Conservation (phyloP, 2,113 vertebrate species). For the Labeo catla region DNA sequence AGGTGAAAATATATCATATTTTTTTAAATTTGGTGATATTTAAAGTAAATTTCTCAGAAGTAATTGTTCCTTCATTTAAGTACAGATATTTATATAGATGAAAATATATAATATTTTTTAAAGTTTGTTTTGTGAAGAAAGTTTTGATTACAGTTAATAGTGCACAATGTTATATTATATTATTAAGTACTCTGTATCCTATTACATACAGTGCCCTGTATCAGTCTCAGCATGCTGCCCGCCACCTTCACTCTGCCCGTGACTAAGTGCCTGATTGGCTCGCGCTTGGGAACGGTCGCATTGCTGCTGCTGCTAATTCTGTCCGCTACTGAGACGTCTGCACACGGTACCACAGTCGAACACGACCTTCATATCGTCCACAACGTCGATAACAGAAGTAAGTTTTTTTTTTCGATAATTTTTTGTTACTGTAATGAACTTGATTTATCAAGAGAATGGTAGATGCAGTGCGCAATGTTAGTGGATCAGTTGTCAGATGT, state of each 20-base stretch:
- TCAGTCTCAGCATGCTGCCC: constrained; percentile 68
- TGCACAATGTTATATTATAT: not conserved
- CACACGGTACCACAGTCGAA: constrained; percentile 80
- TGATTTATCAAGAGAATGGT: not conserved
- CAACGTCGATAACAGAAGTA: constrained; percentile 91
- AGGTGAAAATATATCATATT: not conserved
- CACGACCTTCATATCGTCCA: constrained; percentile 86
- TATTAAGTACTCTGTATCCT: too few species aligned
- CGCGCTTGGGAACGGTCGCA: constrained; percentile 72
- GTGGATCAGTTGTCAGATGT: not conserved
- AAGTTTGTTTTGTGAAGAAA: not conserved
- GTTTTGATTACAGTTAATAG: not conserved
- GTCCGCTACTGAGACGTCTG: constrained; percentile 72
- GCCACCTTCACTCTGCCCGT: constrained; percentile 44
- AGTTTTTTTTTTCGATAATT: constrained; percentile 54
- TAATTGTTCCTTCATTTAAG: not conserved
- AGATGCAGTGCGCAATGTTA: not conserved
- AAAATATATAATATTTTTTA: not conserved
- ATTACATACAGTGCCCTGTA: constrained; percentile 31
- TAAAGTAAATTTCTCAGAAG: not conserved
- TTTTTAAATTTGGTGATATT: not conserved
- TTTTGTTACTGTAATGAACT: not conserved
- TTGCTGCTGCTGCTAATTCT: constrained; percentile 78
- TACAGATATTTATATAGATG: not conserved
- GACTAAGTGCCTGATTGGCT: constrained; percentile 56